Evolutionary conservation across 2,888 invertebrate genomes (phyloP), one percentile per base, ranked within the genome.

Genomic region (Leptogaster cylindrica): DNA sequence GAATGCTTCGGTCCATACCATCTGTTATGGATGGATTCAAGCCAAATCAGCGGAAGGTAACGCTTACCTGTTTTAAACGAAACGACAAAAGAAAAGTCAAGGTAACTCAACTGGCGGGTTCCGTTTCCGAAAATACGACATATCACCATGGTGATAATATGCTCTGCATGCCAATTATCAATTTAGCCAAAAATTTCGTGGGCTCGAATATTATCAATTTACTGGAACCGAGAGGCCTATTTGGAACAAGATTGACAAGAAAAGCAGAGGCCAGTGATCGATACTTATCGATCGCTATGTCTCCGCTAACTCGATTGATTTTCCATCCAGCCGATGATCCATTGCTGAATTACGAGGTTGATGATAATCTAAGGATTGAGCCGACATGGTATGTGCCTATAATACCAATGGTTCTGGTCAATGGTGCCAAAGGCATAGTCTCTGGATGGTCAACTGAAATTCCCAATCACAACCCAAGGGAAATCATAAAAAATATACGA

Each of bases 381-480:
- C 98, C 98, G 0, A 86, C 91, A 14, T 93, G 92, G 87, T 99
- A 97, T 78, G 84, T 93, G 4, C 99, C 99, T 0, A 91, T 98
- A 71, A 87, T 99, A 71, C 99, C 99, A 0, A 97, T 96, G 93
- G 87, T 98, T 16, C 83, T 99, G 52, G 92, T 99, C 0, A 99
- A 99, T 77, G 99, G 99, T 1, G 93, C 97, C 1, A 97, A 97
- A 70, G 99, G 96, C 71, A 98, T 99, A 74, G 98, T 97, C 51
- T 98, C 98, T 0, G 98, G 97, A 14, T 98, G 97, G 97, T 93
- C 93, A 83, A 98, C 97, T 0, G 97, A 93, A 80, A 92, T 99
- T 75, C 93, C 95, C 2, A 98, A 98, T 81, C 95, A 92, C 78
- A 95, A 97, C 82, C 95, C 97, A 0, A 83, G 96, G 63, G 97